A percentile compares a stretch with the other conserved stretches of the same genome.
These are phyloP conservation scores for Cheirogaleus medius DNA, from an alignment of 2,113 vertebrate genomes.

Conservation along the genomic window DNA sequence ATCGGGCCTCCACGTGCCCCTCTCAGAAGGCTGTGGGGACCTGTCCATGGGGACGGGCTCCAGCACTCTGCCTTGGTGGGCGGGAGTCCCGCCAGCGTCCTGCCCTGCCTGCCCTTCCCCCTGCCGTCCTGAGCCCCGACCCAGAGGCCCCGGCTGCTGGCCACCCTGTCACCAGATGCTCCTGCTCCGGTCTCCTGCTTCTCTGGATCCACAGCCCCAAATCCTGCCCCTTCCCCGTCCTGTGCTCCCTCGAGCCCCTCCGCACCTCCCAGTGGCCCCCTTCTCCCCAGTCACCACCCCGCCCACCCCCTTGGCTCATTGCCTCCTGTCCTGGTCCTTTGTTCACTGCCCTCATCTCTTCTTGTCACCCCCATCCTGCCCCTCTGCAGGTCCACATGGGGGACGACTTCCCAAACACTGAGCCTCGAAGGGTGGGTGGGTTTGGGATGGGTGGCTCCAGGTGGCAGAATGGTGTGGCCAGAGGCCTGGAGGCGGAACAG, in stretches of 20 bases:
- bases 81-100: neutral
- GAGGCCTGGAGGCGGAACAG: neutral
- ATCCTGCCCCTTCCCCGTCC: neutral
- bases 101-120: neutral
- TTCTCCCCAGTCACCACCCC: accelerated
- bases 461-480: neutral
- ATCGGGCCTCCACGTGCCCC: accelerated
- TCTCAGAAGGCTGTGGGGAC: neutral
- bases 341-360: neutral
- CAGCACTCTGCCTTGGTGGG: neutral
- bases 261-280: accelerated
- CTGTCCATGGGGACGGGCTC: neutral
- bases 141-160: neutral
- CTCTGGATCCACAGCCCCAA: neutral
- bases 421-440: neutral
- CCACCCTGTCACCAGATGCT: neutral
- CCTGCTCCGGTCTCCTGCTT: neutral
- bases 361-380: neutral
- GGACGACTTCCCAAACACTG: neutral
- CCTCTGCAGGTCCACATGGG: neutral
- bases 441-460: neutral
- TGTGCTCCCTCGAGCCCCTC: neutral
- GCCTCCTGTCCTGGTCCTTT: neutral
- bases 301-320: accelerated
- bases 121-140: neutral